Conservation (phyloP, 2,888 invertebrate genomes). For the Melolontha melolontha region DNA sequence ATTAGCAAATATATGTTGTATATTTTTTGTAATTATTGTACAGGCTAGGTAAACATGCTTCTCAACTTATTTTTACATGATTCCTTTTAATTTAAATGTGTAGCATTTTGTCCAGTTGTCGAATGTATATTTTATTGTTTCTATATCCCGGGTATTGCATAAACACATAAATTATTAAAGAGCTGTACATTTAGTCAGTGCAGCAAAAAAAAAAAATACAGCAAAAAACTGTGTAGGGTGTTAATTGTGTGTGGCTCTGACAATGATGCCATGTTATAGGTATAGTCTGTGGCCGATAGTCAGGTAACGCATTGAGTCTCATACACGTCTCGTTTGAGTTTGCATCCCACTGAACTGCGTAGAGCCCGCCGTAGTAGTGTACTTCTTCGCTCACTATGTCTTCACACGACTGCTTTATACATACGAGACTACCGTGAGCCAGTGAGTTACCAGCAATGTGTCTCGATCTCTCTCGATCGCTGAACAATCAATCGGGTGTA, state of each 20-base stretch:
- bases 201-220: slow-evolving; percentile 9
- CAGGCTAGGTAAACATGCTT: too few relatives aligned
- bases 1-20: too few relatives aligned
- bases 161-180: slow-evolving; percentile 1
- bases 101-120: neutral
- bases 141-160: neutral
- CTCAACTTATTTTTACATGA: neutral
- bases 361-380: slow-evolving; percentile 60
- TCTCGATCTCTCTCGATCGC: slow-evolving; percentile 42
- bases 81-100: neutral
- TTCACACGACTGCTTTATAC: slow-evolving; percentile 62
- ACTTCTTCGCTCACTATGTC: slow-evolving; percentile 57
- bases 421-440: slow-evolving; percentile 62
- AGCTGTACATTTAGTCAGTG: slow-evolving; percentile 21
- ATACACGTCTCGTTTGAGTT: slow-evolving; percentile 58
- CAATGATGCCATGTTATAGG: slow-evolving; percentile 67
- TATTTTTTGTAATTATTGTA: too few relatives aligned
- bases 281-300: slow-evolving; percentile 66
- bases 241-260: slow-evolving; percentile 57
- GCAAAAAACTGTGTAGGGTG: slow-evolving; percentile 19
- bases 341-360: slow-evolving; percentile 61
- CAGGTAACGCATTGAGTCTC: slow-evolving; percentile 62
- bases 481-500: slow-evolving; percentile 50
- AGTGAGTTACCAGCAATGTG: slow-evolving; percentile 61
- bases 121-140: neutral